Base-by-base conservation (phyloP, 2,113 vertebrate genomes). In the Trogon surrucura region DNA sequence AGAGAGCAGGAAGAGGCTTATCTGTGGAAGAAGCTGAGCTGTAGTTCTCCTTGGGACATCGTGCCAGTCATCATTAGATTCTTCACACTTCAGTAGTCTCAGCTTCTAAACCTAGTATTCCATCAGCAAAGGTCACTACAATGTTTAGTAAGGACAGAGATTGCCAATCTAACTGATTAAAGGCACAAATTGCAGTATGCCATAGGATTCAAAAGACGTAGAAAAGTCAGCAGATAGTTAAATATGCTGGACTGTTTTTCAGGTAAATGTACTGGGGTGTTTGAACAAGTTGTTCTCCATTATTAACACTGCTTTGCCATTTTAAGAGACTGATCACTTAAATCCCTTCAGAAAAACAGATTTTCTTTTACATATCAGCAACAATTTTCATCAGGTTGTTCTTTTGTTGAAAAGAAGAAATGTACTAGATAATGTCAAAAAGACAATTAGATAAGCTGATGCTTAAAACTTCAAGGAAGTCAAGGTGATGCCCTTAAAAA, bases 141-240 rank as follows among this genome's bases (percentile, higher is more conserved):
- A 20, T 64, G 34, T 89, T 94, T 65, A 69, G n/a, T 56, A 81
- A 92, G 64, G 65, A 93, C 45, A 70, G n/a, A 89, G 36, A 32
- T 20, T 78, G 73, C 50, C 80, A 75, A 23, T 95, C 36, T 91
- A 62, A 88, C 89, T 54, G 71, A 88, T 60, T 92, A 95, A 96
- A 96, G 48, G 58, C 94, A 90, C 21, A 96, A 97, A 95, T 50
- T 95, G 15, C 32, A 60, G 29, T 78, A 8, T 74, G 30, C 71
- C 88, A 78, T 83, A 93, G 72, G 80, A 85, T 92, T 91, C 67
- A 91, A 77, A 88, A 88, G 19, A 67, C 44, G 19, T 73, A 45
- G 81, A 94, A 95, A 90, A 94, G 61, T 87, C 57, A 88, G 57
- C 70, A 69, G 80, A 73, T 89, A 85, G 77, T 93, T 95, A 88